A percentile compares a stretch with the other conserved stretches of the same genome.
Evolutionary conservation across 2,113 vertebrate genomes (phyloP).

Genomic region (Zingel zingel): DNA sequence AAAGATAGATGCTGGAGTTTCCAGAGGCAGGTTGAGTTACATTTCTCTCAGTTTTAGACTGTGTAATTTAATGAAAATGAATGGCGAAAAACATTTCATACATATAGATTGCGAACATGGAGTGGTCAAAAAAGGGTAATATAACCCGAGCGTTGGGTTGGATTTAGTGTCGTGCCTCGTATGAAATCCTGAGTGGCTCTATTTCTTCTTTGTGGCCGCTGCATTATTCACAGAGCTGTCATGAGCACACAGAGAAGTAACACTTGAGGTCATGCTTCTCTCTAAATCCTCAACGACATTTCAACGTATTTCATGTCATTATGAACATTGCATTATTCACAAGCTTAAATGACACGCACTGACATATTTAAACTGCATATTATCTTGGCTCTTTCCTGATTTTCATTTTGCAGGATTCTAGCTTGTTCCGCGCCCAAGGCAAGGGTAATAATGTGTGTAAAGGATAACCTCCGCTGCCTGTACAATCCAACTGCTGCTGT

Average conservation of each 20-base stretch:
- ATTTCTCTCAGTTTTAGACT: not conserved
- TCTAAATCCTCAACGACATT: not conserved
- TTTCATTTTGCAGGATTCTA: constrained; percentile 15
- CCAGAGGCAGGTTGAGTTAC: not conserved
- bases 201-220: constrained; percentile 6
- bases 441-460: not conserved
- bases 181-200: constrained; percentile 19
- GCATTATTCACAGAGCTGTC: constrained; percentile 55
- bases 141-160: constrained; percentile 1
- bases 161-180: constrained; percentile 23
- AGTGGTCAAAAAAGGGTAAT: not conserved
- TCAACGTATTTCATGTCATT: constrained; percentile 1
- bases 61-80: constrained; percentile 16
- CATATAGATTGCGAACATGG: not conserved
- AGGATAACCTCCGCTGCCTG: constrained; percentile 17
- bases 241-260: not conserved
- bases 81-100: not conserved
- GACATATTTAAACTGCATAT: constrained; percentile 26
- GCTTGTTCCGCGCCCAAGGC: constrained; percentile 9
- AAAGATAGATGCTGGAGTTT: not conserved
- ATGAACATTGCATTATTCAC: constrained; percentile 39
- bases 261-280: not conserved
- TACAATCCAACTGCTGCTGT: not conserved
- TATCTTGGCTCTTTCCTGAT: constrained; percentile 12
- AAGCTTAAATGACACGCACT: constrained; percentile 10